Percentiles rank a stretch among this genome's conserved stretches.
phyloP scores from a whole-genome alignment of 2,113 vertebrate genomes.

The Mellivora capensis region DNA sequence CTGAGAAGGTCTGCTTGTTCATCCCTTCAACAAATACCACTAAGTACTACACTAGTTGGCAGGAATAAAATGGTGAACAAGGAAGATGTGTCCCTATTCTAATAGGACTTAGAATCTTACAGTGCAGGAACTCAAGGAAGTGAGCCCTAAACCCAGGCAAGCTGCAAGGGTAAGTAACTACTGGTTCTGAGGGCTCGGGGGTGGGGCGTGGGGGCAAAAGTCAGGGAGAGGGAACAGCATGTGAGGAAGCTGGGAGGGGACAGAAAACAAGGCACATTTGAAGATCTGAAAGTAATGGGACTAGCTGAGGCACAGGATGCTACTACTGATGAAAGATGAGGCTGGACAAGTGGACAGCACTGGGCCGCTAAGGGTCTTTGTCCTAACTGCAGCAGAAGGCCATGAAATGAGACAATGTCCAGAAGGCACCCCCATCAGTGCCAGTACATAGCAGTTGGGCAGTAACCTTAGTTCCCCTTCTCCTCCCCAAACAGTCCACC shows the following conservation, averaged over 20 bases:
- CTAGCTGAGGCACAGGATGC: neutral
- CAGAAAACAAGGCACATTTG: neutral
- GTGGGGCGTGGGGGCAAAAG: neutral
- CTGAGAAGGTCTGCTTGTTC: neutral
- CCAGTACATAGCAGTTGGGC: neutral
- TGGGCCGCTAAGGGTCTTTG: neutral
- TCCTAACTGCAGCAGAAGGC: neutral
- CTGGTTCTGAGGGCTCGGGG: neutral
- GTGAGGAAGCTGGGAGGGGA: neutral
- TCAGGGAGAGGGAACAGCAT: neutral
- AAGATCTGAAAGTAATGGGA: neutral
- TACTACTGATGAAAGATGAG: neutral
- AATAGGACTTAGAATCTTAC: neutral
- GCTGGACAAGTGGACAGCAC: neutral
- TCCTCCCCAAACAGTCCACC: neutral
- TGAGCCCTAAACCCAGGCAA: neutral
- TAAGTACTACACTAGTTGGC: neutral
- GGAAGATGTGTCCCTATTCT: neutral
- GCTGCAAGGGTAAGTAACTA: neutral
- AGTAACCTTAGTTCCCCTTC: neutral
- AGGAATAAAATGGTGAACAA: neutral
- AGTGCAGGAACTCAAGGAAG: neutral
- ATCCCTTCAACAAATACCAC: neutral
- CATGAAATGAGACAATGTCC: neutral
- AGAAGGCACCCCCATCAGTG: neutral